Evolutionary conservation across 2,797 vertebrate genomes (phyloP).

Genomic region (Sphenopsis melanotis): DNA sequence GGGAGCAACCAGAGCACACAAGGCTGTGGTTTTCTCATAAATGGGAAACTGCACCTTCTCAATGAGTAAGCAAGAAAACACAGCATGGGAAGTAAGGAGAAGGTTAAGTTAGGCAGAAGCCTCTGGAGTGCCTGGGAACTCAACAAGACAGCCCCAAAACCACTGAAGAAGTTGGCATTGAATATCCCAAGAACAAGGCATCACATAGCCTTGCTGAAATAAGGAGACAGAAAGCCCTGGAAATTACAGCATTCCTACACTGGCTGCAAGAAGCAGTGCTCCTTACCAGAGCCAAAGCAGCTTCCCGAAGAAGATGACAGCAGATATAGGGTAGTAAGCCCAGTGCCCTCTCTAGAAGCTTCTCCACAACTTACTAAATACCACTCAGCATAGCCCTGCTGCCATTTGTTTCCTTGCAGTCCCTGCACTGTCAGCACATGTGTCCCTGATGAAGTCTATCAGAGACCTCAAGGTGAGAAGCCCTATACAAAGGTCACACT

Average conservation of each 20-base stretch:
- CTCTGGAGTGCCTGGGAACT: neutral
- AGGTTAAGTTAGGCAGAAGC: neutral
- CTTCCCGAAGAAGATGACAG: neutral
- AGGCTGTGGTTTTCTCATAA: neutral
- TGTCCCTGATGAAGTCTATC: neutral
- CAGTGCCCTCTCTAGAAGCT: neutral
- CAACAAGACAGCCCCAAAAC: neutral
- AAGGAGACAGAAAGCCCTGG: neutral
- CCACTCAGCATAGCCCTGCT: neutral
- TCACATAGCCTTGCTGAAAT: neutral
- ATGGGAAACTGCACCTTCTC: neutral
- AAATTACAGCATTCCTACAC: neutral
- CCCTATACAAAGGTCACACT: neutral
- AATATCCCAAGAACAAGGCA: neutral
- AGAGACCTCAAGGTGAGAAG: neutral
- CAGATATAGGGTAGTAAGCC: neutral
- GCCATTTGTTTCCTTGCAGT: neutral
- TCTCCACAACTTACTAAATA: neutral
- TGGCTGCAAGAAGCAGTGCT: neutral
- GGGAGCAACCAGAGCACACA: neutral
- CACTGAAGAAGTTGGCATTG: neutral
- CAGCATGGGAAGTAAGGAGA: neutral
- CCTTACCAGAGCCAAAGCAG: neutral
- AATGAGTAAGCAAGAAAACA: neutral
- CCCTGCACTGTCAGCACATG: rapidly evolving